Base-by-base conservation (phyloP, 2,888 invertebrate species). In the Melinaea marsaeus region DNA sequence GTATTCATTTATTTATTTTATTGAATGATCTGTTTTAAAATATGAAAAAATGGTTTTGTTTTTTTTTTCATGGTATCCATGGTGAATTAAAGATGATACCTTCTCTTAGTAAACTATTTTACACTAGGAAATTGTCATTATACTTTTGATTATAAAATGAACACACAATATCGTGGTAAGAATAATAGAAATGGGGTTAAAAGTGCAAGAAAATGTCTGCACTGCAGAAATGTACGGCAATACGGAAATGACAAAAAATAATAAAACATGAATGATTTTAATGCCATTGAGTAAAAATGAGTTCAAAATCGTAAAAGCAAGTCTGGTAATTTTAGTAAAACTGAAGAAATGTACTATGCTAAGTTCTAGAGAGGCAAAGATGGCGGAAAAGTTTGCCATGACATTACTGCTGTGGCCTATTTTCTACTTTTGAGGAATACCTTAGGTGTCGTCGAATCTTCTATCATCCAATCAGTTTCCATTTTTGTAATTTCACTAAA, bases 381-480 rank as follows among this genome's bases (percentile, higher is more conserved):
- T 90, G 90, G 90, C 90, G 86, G 89, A 81, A 75, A 71, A 69
- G 64, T 64, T 63, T 74, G 75, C 79, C 85, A 80, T 88, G 89
- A 85, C 86, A 86, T 80, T 85, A 85, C 72, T 79, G 75, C 75
- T 73, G 71, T 87, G 88, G 75, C 81, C 90, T 75, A 88, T 76
- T 84, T 89, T 64, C 75, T 75, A 74, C 68, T 79, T 85, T 76
- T 64, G 63, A 67, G 65, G 54, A 72, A 66, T 84, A 90, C 90
- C 90, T 90, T 89, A 65, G 88, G 87, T 73, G 87, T 85, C 79
- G 86, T 83, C 69, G 86, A 85, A 69, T 96, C 96, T 92, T 96
- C 96, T 92, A 95, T 94, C 90, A 95, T 94, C 93, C 95, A 95
- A 93, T 96, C 96, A 91, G 95, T 96, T 94, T 96, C 96, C 96